Percentiles rank a stretch among this genome's conserved stretches.
Evolutionary conservation across 2,797 vertebrate species (phyloP).

Genomic region (Aphelocoma californica): DNA sequence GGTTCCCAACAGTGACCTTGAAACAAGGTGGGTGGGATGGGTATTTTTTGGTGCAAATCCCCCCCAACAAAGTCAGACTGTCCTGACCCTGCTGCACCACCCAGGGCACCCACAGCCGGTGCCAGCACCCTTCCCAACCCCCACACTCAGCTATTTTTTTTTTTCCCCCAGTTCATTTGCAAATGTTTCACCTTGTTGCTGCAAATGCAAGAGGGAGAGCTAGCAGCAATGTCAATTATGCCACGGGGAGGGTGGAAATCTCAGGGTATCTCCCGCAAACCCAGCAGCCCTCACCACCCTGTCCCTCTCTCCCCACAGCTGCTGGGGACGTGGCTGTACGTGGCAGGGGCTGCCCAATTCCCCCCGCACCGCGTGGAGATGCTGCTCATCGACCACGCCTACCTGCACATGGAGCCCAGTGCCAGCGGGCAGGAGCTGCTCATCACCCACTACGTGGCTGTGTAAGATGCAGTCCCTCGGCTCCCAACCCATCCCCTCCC

Average conservation of each 20-base stretch:
- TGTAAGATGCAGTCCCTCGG: not conserved
- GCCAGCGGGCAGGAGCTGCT: not conserved
- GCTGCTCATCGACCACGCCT: constrained; percentile 30
- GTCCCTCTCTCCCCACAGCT: not conserved
- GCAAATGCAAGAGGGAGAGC: not conserved
- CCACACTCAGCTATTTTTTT: fast-evolving
- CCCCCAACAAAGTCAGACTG: fast-evolving
- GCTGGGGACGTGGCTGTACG: not conserved
- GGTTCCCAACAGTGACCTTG: fast-evolving
- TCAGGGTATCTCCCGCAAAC: not conserved
- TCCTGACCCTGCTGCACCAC: not conserved
- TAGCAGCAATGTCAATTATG: fast-evolving
- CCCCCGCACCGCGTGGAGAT: constrained; percentile 20
- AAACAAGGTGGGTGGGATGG: not conserved
- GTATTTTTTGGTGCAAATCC: not conserved
- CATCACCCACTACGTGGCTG: constrained; percentile 5
- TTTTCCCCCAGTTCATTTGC: not conserved
- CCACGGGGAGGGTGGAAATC: fast-evolving
- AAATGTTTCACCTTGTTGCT: not conserved
- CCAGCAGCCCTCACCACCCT: not conserved
- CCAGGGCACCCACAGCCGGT: fast-evolving
- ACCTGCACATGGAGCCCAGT: not conserved
- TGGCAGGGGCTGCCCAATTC: constrained; percentile 18
- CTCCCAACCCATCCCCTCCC: not conserved
- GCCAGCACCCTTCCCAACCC: not conserved